Conservation (phyloP, 2,888 invertebrate genomes). For the Stomorhina lunata region DNA sequence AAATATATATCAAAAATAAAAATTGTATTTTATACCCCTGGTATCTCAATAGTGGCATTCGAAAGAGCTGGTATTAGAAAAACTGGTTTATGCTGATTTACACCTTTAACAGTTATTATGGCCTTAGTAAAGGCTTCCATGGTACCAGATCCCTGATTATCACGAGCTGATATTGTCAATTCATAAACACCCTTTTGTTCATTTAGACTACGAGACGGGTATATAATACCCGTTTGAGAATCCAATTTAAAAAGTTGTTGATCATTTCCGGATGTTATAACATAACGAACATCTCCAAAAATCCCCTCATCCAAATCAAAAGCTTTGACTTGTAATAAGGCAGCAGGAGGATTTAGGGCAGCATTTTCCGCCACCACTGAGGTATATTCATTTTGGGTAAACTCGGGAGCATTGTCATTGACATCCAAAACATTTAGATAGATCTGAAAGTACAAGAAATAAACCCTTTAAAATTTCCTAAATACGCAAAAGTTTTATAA, state of each 20-base stretch:
- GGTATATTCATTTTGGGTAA: constrained; percentile 88
- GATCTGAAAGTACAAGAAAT: constrained; percentile 80
- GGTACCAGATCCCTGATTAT: constrained; percentile 85
- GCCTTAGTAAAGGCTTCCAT: constrained; percentile 86
- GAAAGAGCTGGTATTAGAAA: constrained; percentile 89
- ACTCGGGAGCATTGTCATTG: constrained; percentile 94
- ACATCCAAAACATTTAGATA: constrained; percentile 89
- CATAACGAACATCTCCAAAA: constrained; percentile 88
- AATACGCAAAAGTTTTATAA: neutral
- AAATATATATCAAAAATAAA: constrained; percentile 1
- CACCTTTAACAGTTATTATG: constrained; percentile 87
- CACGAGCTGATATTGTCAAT: constrained; percentile 87
- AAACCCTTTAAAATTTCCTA: neutral
- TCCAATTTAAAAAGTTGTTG: constrained; percentile 88
- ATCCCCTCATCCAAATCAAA: constrained; percentile 89
- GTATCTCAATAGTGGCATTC: constrained; percentile 89
- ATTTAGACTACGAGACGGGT: constrained; percentile 86
- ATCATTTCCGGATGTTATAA: constrained; percentile 85
- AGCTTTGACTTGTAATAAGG: constrained; percentile 90
- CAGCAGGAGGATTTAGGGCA: constrained; percentile 88
- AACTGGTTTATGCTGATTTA: constrained; percentile 90
- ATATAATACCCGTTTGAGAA: constrained; percentile 88
- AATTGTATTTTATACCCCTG: constrained; percentile 83
- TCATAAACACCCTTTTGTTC: constrained; percentile 83
- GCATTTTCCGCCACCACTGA: constrained; percentile 92